Conservation (phyloP, 1,140 invertebrate species). For the Geopemphigus sp. region DNA sequence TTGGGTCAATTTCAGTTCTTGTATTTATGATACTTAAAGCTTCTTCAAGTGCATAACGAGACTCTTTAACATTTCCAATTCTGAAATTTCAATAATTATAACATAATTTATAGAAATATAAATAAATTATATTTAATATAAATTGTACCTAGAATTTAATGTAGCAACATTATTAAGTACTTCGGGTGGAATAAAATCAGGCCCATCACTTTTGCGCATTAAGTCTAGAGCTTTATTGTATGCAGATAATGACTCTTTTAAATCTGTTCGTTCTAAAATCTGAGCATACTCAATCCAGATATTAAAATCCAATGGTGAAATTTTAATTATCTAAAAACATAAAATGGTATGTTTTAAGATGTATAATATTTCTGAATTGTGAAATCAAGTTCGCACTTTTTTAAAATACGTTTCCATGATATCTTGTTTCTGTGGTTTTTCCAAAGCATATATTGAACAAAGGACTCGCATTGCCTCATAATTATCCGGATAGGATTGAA, state of each 20-base stretch:
- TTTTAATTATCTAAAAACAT: conserved; percentile 76
- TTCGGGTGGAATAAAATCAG: conserved; percentile 93
- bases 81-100: conserved; percentile 56
- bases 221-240: conserved; percentile 93
- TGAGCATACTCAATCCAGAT: conserved; percentile 99
- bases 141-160: conserved; percentile 75
- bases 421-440: conserved; percentile 84
- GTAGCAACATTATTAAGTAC: conserved; percentile 97
- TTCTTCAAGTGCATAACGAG: conserved; percentile 81
- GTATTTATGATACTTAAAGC: conserved; percentile 78
- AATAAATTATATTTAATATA: not conserved
- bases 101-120: not conserved
- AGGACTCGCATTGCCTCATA: conserved; percentile 99
- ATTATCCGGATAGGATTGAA: conserved; percentile 95
- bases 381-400: conserved; percentile 60
- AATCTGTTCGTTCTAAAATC: conserved; percentile 93
- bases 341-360: not conserved
- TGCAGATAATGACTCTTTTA: conserved; percentile 81
- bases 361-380: not conserved
- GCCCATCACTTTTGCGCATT: conserved; percentile 76
- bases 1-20: conserved; percentile 78
- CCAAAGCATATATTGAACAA: conserved; percentile 90
- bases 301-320: conserved; percentile 97
- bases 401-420: conserved; percentile 86
- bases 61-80: conserved; percentile 77